Base-by-base conservation (phyloP, 2,797 vertebrate genomes). In the Menidia menidia region DNA sequence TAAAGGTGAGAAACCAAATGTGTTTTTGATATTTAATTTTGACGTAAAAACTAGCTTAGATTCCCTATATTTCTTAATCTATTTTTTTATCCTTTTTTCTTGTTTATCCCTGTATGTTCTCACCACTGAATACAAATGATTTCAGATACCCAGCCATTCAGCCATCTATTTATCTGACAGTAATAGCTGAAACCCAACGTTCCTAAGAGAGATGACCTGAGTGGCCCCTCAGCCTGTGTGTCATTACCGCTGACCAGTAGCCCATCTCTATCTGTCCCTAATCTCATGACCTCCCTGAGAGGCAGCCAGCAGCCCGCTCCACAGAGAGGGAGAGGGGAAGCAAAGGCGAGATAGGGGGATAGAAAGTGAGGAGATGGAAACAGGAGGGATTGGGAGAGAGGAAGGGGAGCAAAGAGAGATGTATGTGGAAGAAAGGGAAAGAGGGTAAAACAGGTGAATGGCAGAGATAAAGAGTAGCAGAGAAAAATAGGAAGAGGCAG, bases 221-320 rank as follows among this genome's bases (percentile, higher is more conserved):
- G 67, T 64, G 71, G 79, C 87, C 87, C 82, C 84, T 88, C 86
- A 90, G 86, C 90, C 89, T 82, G 84, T 56, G 85, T 90, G 91
- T 90, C 89, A 94, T 94, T 93, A 94, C 81, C 42, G 69, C 84
- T 94, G 93, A 93, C 92, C 92, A 88, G 87, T 56, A 85, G 87
- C 81, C 86, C 89, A 85, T 92, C 86, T 92, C 87, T 91, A 90
- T 92, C 91, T 76, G 82, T 57, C 78, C 81, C 75, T 87, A 87
- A 91, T 92, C 91, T 90, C 63, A 70, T 68, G 79, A 86, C 90
- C 88, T 90, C 84, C 88, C 83, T 52, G 75, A 85, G 90, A 89
- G 85, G 80, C 76, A 80, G 87, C 71, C 81, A 60, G 58, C 77
- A 85, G 68, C 80, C 71, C 13, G 63, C 75, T 47, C 64, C 63